Percentiles rank a stretch among this genome's conserved stretches.
phyloP scores from a whole-genome alignment of 2,113 vertebrate genomes.

The Microcebus lehilahytsara region DNA sequence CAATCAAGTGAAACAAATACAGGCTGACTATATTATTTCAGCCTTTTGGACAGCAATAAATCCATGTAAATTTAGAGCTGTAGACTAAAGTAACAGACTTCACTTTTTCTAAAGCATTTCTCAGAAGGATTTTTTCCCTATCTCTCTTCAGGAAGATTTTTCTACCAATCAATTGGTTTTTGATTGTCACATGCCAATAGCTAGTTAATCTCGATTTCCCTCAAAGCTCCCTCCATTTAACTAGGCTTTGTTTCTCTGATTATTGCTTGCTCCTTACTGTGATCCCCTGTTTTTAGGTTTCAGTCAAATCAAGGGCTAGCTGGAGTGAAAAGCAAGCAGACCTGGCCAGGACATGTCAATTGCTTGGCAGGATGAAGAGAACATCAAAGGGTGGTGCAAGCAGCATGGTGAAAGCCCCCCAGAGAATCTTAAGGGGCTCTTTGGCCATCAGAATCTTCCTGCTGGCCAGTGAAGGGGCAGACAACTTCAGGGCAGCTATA shows the following conservation, averaged over 20 bases:
- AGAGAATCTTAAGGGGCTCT: not conserved
- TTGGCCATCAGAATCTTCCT: not conserved
- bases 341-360: not conserved
- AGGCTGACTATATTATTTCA: not conserved
- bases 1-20: not conserved
- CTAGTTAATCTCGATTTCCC: not conserved
- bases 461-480: not conserved
- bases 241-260: not conserved
- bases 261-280: not conserved
- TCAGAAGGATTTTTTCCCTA: not conserved
- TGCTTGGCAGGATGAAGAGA: not conserved
- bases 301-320: not conserved
- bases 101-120: not conserved
- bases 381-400: no score
- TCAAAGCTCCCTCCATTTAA: not conserved
- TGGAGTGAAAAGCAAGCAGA: not conserved
- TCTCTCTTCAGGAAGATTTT: not conserved
- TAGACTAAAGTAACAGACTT: not conserved
- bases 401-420: not conserved
- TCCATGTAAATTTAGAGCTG: not conserved
- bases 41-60: not conserved
- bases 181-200: not conserved
- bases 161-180: not conserved
- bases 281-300: not conserved
- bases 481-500: no score